phyloP scores from a whole-genome alignment of 2,797 vertebrate species.

The Peromyscus eremicus region DNA sequence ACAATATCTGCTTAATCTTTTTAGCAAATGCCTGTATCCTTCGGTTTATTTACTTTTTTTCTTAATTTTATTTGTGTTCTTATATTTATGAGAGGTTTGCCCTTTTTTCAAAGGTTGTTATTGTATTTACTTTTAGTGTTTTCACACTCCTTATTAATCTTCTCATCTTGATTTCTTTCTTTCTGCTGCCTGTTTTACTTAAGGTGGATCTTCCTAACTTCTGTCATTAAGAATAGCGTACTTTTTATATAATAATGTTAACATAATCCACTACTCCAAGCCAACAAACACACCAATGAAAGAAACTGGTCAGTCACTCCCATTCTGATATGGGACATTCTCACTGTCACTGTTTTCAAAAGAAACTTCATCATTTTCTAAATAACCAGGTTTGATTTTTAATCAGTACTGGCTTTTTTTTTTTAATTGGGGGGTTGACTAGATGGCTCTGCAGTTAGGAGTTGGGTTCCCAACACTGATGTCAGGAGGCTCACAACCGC shows the following conservation, averaged over 20 bases:
- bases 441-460: neutral
- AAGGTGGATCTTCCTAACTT: constrained; percentile 55
- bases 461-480: neutral
- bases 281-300: neutral
- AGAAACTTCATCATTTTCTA: constrained; percentile 12
- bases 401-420: neutral
- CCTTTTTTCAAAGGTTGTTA: constrained; percentile 25
- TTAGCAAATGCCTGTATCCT: constrained; percentile 22
- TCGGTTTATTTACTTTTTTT: constrained; percentile 25
- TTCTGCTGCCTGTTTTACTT: constrained; percentile 29
- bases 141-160: constrained; percentile 45
- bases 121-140: constrained; percentile 19
- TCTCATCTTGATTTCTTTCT: constrained; percentile 50
- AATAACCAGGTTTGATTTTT: neutral
- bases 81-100: constrained; percentile 39
- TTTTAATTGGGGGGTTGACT: neutral
- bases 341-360: neutral
- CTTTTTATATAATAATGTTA: neutral
- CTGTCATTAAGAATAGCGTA: constrained; percentile 14
- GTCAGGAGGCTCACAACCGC: neutral
- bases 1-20: constrained; percentile 34
- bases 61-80: constrained; percentile 17
- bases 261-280: neutral
- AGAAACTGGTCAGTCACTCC: neutral
- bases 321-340: neutral